Base-by-base conservation (phyloP, 2,888 invertebrate species). In the Caenorhabditis sinica region DNA sequence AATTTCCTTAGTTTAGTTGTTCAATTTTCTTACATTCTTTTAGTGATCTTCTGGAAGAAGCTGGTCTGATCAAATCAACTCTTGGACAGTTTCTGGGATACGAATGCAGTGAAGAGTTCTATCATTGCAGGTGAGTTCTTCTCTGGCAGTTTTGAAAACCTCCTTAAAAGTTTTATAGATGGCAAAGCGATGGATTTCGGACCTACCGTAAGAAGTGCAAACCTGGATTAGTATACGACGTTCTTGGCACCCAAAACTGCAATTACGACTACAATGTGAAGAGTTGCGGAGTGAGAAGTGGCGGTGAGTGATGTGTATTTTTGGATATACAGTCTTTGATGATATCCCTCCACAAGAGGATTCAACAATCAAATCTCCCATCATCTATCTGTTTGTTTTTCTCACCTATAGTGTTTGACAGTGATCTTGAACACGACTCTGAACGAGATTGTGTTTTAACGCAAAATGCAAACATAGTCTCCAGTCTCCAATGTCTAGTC, bases 201-300 rank as follows among this genome's bases (percentile, higher is more conserved):
- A 92, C 92, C 4, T 92, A 92, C 72, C 87, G 89, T 66, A 92
- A 92, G 74, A 86, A 83, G 30, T 92, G 92, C 53, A 88, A 88
- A 61, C 87, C 88, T 15, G 88, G 88, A 43, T 88, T 92, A 23
- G 92, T 92, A 1, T 92, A 90, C 81, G 92, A 92, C 76, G 91
- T 91, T 15, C 72, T 87, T 43, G 92, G 92, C 28, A 92, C 92
- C 1, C 92, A 93, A 81, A 93, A 92, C 79, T 92, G 92, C 72
- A 92, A 92, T 83, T 92, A 92, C 82, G 92, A 92, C 74, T 92
- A 90, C 81, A 92, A 92, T 73, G 91, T 92, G 63, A 89, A 89
- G 63, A 91, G 90, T 9, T 92, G 92, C 80, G 90, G 89, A 30
- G 87, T 89, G 25, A 58, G 76, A 53, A 66, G 81, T 61, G 85